Conservation (phyloP, 2,113 vertebrate genomes). For the Tetrax tetrax region DNA sequence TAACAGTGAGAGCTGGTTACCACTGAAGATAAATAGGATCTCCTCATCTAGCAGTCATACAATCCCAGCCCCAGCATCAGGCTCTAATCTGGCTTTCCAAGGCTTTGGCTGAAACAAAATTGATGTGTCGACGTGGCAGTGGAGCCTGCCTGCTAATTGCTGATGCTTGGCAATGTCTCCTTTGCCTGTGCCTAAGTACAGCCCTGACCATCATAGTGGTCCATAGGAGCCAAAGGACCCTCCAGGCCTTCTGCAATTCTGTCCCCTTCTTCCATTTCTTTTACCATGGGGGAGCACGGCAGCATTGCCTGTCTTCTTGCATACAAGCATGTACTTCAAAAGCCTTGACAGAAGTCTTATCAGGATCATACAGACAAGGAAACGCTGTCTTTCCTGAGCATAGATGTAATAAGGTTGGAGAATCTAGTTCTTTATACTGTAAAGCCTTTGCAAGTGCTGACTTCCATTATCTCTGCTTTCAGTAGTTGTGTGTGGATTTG, state of each 20-base stretch:
- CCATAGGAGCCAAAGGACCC: background rate
- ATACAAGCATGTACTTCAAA: background rate
- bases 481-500: background rate
- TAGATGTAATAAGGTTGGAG: background rate
- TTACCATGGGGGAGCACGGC: background rate
- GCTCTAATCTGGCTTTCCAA: background rate
- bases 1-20: background rate
- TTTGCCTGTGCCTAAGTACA: background rate
- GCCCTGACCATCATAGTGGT: accelerated
- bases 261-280: background rate
- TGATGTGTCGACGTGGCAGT: background rate
- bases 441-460: background rate
- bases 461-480: background rate
- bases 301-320: background rate
- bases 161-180: background rate
- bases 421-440: background rate
- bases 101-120: background rate
- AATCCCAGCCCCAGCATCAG: background rate
- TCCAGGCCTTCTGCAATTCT: background rate
- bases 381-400: background rate
- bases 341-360: background rate
- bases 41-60: background rate
- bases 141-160: background rate
- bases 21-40: background rate
- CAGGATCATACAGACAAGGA: background rate